These are phyloP conservation scores for Balaeniceps rex DNA, from an alignment of 2,113 vertebrate species.

Conservation along the genomic window DNA sequence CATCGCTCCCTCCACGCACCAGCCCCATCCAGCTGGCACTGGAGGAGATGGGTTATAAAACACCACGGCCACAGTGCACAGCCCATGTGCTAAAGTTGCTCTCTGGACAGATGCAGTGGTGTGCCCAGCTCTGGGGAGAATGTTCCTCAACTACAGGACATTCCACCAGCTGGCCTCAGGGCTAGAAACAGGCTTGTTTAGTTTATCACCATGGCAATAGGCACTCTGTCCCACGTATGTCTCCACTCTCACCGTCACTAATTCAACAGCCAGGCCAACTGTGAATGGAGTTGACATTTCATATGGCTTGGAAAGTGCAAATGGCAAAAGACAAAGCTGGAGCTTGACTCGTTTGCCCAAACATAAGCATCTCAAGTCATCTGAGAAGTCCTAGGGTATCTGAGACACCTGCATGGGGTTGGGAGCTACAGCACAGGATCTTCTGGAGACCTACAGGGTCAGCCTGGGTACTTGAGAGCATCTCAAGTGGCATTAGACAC, in stretches of 20 bases:
- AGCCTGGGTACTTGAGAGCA: neutral
- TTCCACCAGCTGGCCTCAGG: neutral
- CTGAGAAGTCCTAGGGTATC: neutral
- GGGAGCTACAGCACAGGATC: neutral
- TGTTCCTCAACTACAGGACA: neutral
- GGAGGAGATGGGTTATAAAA: neutral
- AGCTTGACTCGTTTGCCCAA: neutral
- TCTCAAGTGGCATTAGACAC: neutral
- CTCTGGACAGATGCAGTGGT: neutral
- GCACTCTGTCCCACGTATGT: neutral
- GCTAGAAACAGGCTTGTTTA: neutral
- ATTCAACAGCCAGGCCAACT: neutral
- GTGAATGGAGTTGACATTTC: neutral
- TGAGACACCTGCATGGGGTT: neutral
- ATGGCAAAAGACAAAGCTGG: neutral
- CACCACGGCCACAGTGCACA: neutral
- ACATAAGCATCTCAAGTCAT: too few species aligned
- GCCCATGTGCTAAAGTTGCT: neutral
- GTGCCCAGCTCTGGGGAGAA: neutral
- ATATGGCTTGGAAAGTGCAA: neutral
- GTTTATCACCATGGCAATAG: too few species aligned
- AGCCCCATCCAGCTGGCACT: neutral
- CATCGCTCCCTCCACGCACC: neutral
- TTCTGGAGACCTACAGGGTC: neutral
- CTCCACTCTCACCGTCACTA: neutral